These are phyloP conservation scores for Neuroterus valhalla DNA, from an alignment of 1,140 invertebrate species.

Conservation along the genomic window DNA sequence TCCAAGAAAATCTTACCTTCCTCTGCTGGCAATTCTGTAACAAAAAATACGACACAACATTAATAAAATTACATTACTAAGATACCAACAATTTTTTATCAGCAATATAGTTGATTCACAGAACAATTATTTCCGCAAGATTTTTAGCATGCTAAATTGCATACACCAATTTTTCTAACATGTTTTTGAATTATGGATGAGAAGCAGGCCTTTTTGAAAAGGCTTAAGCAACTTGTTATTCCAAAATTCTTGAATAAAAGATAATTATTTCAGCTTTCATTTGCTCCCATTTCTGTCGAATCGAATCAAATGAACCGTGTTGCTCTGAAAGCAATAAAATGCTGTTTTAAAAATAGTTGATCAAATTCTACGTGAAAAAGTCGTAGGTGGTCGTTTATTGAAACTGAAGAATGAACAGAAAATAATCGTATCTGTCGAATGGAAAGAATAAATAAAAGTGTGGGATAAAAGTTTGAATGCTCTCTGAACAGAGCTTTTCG, in stretches of 20 bases:
- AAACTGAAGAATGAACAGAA: background rate
- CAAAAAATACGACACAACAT: constrained; percentile 61
- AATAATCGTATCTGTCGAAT: background rate
- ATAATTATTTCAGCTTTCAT: too few species aligned
- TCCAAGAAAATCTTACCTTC: constrained; percentile 77
- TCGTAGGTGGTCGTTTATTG: background rate
- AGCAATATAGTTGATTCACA: constrained; percentile 13
- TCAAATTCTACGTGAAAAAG: constrained; percentile 36
- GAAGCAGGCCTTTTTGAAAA: too few species aligned
- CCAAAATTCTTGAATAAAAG: too few species aligned
- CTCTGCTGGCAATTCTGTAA: constrained; percentile 85
- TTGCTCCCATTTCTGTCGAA: background rate
- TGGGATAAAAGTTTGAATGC: too few species aligned
- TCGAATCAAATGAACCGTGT: background rate
- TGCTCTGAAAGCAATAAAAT: constrained; percentile 15
- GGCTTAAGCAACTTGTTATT: too few species aligned
- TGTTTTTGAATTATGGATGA: too few species aligned
- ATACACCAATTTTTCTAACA: too few species aligned
- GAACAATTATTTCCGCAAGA: too few species aligned
- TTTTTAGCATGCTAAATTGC: too few species aligned
- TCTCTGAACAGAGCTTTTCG: background rate
- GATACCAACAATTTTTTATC: background rate
- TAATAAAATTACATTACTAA: constrained; percentile 17
- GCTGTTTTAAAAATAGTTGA: constrained; percentile 35
- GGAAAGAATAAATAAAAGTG: background rate